These are phyloP conservation scores for Bettongia penicillata DNA, from an alignment of 2,113 vertebrate genomes.

Conservation along the genomic window DNA sequence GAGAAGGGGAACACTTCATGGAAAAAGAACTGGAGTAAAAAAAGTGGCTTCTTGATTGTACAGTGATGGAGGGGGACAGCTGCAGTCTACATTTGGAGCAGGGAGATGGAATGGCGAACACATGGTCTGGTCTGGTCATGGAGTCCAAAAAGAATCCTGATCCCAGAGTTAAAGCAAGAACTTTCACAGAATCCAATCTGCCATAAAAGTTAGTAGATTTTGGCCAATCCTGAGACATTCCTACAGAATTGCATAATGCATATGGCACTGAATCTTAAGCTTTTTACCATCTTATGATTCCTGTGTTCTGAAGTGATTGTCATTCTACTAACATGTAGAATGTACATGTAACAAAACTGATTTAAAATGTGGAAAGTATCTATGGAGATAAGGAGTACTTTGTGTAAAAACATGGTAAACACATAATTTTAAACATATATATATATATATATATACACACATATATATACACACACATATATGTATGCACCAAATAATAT, in stretches of 20 bases:
- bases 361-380: not conserved
- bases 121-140: not conserved
- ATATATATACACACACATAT: not conserved
- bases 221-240: not conserved
- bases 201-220: not conserved
- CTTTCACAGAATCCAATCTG: not conserved
- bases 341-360: not conserved
- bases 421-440: not conserved
- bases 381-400: not conserved
- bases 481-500: not conserved
- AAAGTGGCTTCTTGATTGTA: not conserved
- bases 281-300: not conserved
- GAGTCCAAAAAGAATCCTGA: not conserved
- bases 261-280: not conserved
- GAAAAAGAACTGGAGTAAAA: not conserved
- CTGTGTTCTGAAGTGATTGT: not conserved
- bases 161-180: not conserved
- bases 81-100: not conserved
- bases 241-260: not conserved
- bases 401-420: not conserved
- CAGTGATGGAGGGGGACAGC: not conserved
- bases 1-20: not conserved
- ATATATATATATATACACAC: not conserved
- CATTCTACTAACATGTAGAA: not conserved
- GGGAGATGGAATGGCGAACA: not conserved